Conservation (phyloP, 2,888 invertebrate species). For the Ditula angustiorana region DNA sequence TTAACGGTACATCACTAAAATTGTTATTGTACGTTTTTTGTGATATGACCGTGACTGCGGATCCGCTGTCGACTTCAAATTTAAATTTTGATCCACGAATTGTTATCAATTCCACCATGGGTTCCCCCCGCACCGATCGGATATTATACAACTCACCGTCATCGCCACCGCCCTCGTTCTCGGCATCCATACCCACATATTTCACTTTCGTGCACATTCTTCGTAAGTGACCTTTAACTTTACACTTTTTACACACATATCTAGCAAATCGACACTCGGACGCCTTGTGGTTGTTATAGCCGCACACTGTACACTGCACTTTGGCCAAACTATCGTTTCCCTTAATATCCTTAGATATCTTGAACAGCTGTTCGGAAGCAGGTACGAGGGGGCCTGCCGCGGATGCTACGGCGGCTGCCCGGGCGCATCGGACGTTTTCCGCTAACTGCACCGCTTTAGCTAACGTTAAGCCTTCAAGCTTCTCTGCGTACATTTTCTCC, state of each 20-base stretch:
- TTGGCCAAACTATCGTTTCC: too few relatives aligned
- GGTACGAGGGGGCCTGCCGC: too few relatives aligned
- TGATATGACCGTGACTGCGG: constrained; percentile 44
- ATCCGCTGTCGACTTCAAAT: constrained; percentile 43
- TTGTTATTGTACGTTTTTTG: constrained; percentile 31
- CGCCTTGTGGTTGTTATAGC: too few relatives aligned
- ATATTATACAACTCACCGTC: constrained; percentile 2
- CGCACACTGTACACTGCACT: too few relatives aligned
- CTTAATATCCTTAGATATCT: too few relatives aligned
- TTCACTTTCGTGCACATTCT: constrained; percentile 38
- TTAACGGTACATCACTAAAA: constrained; percentile 43
- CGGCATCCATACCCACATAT: constrained; percentile 4
- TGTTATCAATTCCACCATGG: neutral
- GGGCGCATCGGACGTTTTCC: too few relatives aligned
- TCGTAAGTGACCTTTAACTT: constrained; percentile 39
- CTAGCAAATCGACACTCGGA: too few relatives aligned
- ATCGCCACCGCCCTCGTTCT: neutral
- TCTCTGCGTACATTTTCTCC: neutral
- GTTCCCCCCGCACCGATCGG: neutral
- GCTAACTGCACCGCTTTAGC: too few relatives aligned
- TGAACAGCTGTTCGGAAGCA: too few relatives aligned
- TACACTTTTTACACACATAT: constrained; percentile 43
- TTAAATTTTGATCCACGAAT: neutral
- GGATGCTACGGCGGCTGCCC: too few relatives aligned
- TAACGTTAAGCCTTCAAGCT: too few relatives aligned